Conservation (phyloP, 2,888 invertebrate species). For the Fragum fragum region DNA sequence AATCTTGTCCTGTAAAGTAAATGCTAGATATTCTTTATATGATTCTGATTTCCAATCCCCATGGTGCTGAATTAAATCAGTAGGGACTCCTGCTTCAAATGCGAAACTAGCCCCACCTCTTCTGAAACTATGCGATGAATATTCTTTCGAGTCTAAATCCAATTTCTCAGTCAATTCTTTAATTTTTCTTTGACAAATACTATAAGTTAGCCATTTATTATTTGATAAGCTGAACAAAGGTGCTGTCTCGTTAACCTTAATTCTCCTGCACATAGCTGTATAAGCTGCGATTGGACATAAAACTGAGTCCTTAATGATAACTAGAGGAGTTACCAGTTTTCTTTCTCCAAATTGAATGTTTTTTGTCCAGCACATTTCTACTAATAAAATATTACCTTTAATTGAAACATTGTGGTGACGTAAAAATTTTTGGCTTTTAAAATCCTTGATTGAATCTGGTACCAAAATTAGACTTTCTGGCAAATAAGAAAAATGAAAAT, state of each 20-base stretch:
- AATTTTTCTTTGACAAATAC: background rate
- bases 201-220: background rate
- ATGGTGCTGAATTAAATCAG: background rate
- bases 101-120: background rate
- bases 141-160: background rate
- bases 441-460: background rate
- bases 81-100: background rate
- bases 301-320: too few relatives aligned
- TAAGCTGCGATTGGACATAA: background rate
- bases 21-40: background rate
- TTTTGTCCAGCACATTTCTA: background rate
- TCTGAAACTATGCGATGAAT: background rate
- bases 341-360: conserved; percentile 7
- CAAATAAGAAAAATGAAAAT: conserved; percentile 6
- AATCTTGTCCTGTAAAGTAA: background rate
- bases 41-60: background rate
- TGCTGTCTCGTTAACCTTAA: background rate
- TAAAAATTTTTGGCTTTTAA: background rate
- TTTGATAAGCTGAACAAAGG: background rate
- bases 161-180: background rate
- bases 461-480: conserved; percentile 13
- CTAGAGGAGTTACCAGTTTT: background rate
- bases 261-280: background rate
- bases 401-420: background rate
- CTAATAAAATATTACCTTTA: background rate